Base-by-base conservation (phyloP, 2,888 invertebrate species). In the Cordylochernes scorpioides region DNA sequence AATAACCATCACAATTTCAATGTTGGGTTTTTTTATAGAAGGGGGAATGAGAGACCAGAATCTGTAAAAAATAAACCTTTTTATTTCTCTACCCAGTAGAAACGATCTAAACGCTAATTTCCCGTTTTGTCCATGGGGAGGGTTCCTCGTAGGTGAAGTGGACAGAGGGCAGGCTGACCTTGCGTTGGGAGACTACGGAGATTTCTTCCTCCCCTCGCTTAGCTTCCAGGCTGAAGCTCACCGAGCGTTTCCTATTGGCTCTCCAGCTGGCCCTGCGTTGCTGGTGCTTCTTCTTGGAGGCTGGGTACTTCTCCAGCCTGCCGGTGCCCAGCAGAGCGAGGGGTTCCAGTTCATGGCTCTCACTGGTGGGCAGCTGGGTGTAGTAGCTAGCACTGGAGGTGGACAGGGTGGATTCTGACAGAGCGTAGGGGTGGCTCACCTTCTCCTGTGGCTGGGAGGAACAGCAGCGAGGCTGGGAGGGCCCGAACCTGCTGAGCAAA, bases 401-500 rank as follows among this genome's bases (percentile, higher is more conserved):
- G 7, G 51, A 51, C 32, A 52, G 33, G 3, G 53, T 52, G 5
- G 52, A 52, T 35, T 54, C 53, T 3, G 53, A 53, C 35, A 52
- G 43, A 9, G 51, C 46, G 31, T 45, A 43, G 3, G 50, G 44
- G 6, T 51, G 52, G 33, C 53, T 51, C 35, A 54, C 54, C 10
- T n/a, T n/a, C n/a, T 49, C 47, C 29, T 47, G 51, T 5, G 36
- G 27, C 24, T 24, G 10, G 31, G 24, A 4, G 19, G 25, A n/a
- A 17, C 19, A 9, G 42, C 38, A 22, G 36, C 50, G 51, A 34
- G 51, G 49, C 19, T 53, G 49, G 31, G 54, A 47, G 2, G 74
- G 73, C 1, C 84, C 84, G 34, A 67, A 59, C 15, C 71, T 53
- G 30, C 67, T 63, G 18, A 86, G 59, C 37, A 84, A 50, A 4